phyloP scores from a whole-genome alignment of 1,140 invertebrate genomes.

The Zelostemma sp. region DNA sequence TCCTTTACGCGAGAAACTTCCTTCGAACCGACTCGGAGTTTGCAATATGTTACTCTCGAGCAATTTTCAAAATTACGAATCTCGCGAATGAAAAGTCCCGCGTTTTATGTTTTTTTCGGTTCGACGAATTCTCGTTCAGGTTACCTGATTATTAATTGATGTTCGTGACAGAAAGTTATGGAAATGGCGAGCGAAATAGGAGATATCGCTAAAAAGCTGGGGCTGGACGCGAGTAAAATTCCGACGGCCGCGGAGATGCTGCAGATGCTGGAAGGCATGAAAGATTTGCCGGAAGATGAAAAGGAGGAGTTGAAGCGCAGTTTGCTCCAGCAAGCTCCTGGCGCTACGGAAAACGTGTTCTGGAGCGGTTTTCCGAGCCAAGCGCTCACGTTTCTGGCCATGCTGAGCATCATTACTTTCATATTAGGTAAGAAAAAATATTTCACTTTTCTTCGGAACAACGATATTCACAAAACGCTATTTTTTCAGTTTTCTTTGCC shows the following conservation, averaged over 20 bases:
- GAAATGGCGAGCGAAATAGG: not conserved
- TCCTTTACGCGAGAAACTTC: too few relatives aligned
- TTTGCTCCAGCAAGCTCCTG: not conserved
- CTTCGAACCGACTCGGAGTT: too few relatives aligned
- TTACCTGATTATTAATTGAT: too few relatives aligned
- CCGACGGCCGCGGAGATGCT: not conserved
- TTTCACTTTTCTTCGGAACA: too few relatives aligned
- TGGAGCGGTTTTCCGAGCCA: not conserved
- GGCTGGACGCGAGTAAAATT: not conserved
- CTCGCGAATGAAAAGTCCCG: too few relatives aligned
- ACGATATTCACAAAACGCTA: not conserved
- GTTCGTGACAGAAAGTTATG: not conserved
- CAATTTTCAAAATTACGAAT: too few relatives aligned
- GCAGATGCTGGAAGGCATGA: not conserved
- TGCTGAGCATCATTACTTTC: not conserved
- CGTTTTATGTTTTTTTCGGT: too few relatives aligned
- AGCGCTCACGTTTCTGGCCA: not conserved
- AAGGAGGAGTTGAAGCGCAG: not conserved
- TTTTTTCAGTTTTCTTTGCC: conserved; percentile 4
- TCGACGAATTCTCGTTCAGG: too few relatives aligned
- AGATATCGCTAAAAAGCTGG: not conserved
- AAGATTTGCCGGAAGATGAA: not conserved
- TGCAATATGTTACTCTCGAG: too few relatives aligned
- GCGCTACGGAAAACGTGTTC: not conserved
- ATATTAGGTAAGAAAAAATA: conserved; percentile 1